phyloP scores from a whole-genome alignment of 2,797 vertebrate genomes.

The Oreortyx pictus region DNA sequence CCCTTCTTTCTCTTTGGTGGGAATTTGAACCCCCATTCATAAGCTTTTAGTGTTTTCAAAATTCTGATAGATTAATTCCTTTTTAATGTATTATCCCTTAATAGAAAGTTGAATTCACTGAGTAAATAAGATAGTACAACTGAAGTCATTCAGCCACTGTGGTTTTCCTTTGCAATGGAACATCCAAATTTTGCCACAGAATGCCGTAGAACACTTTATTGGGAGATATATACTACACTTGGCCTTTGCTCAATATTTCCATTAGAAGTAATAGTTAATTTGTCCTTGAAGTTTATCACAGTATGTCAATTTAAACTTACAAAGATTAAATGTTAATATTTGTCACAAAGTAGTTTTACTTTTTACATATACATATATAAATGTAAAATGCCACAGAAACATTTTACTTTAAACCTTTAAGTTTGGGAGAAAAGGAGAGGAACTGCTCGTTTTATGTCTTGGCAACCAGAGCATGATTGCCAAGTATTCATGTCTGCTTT shows the following conservation, averaged over 20 bases:
- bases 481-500: background rate
- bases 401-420: background rate
- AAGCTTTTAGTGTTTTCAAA: background rate
- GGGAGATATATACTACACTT: background rate
- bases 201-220: background rate
- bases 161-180: background rate
- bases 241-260: background rate
- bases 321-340: background rate
- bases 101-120: background rate
- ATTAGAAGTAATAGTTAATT: background rate
- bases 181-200: background rate
- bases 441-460: background rate
- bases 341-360: background rate
- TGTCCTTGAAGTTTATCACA: background rate
- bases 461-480: background rate
- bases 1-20: background rate
- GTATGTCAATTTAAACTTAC: background rate
- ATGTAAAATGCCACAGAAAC: background rate
- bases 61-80: background rate
- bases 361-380: too few relatives aligned
- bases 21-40: background rate
- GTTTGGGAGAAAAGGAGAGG: background rate
- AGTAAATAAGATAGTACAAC: background rate
- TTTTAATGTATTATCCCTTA: background rate
- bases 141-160: background rate